Evolutionary conservation across 2,797 vertebrate species (phyloP).

Genomic region (Arnoldichthys spilopterus): DNA sequence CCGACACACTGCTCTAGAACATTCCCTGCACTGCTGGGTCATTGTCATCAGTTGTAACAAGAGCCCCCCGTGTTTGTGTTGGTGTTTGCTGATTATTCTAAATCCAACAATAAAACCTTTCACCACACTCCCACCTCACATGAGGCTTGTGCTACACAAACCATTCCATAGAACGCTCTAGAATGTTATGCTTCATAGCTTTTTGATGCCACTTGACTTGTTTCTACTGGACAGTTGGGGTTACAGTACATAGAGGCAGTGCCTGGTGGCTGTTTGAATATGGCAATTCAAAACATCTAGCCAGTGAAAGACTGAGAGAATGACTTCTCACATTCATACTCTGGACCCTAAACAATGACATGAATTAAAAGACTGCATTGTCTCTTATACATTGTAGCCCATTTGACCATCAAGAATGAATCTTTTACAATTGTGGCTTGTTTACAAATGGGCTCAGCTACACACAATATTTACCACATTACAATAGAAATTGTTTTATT

Average conservation of each 20-base stretch:
- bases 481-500: neutral
- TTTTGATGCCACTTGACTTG: constrained; percentile 64
- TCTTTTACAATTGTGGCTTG: neutral
- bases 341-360: constrained; percentile 28
- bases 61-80: constrained; percentile 61
- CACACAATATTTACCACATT: neutral
- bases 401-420: neutral
- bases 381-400: neutral
- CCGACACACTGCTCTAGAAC: constrained; percentile 61
- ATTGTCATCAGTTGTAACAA: constrained; percentile 72
- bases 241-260: constrained; percentile 57
- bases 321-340: constrained; percentile 49
- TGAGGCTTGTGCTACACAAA: constrained; percentile 64
- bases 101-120: constrained; percentile 75
- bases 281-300: constrained; percentile 64
- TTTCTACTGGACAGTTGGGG: constrained; percentile 64
- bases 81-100: constrained; percentile 76
- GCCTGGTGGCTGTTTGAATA: constrained; percentile 67
- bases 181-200: constrained; percentile 63
- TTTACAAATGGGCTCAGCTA: constrained; percentile 4
- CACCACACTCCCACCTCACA: constrained; percentile 55
- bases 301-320: constrained; percentile 58
- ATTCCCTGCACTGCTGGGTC: constrained; percentile 64
- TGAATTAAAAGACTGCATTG: constrained; percentile 39
- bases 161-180: constrained; percentile 67